Conservation (phyloP, 2,113 vertebrate species). For the Engystomops pustulosus region DNA sequence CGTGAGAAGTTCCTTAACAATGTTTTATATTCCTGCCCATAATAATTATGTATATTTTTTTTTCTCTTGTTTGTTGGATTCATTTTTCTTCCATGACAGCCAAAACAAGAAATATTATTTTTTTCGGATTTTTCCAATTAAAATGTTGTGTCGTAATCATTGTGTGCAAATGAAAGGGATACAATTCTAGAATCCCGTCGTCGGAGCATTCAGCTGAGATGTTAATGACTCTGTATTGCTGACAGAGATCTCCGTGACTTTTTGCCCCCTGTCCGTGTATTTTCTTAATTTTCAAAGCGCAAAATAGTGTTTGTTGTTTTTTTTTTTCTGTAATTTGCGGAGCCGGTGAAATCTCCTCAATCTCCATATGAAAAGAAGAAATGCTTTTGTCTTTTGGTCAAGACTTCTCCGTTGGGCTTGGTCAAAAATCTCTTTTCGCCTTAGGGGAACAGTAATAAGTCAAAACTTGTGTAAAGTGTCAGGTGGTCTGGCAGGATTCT, state of each 20-base stretch:
- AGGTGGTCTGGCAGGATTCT: not conserved
- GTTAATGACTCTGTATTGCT: not conserved
- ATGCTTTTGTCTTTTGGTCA: constrained; percentile 33
- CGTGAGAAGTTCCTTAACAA: too few relatives aligned
- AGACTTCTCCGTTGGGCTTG: constrained; percentile 21
- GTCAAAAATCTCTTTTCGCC: constrained; percentile 44
- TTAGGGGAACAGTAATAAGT: constrained; percentile 19
- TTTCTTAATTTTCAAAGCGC: constrained; percentile 19
- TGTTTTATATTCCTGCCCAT: not conserved
- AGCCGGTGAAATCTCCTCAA: constrained; percentile 36
- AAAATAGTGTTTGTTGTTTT: constrained; percentile 16
- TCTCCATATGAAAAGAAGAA: constrained; percentile 47
- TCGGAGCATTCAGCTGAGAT: not conserved
- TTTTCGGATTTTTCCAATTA: not conserved
- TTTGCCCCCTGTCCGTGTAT: not conserved
- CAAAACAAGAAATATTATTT: not conserved
- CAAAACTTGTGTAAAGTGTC: constrained; percentile 22
- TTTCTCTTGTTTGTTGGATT: not conserved
- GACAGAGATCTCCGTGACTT: not conserved
- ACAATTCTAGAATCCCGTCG: not conserved
- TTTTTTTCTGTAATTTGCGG: constrained; percentile 3
- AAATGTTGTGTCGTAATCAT: not conserved
- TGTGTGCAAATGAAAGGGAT: not conserved
- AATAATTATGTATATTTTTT: not conserved
- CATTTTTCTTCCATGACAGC: not conserved